Evolutionary conservation across 2,797 vertebrate species (phyloP), one percentile per base, ranked within the genome.

Genomic region (Melanogrammus aeglefinus): DNA sequence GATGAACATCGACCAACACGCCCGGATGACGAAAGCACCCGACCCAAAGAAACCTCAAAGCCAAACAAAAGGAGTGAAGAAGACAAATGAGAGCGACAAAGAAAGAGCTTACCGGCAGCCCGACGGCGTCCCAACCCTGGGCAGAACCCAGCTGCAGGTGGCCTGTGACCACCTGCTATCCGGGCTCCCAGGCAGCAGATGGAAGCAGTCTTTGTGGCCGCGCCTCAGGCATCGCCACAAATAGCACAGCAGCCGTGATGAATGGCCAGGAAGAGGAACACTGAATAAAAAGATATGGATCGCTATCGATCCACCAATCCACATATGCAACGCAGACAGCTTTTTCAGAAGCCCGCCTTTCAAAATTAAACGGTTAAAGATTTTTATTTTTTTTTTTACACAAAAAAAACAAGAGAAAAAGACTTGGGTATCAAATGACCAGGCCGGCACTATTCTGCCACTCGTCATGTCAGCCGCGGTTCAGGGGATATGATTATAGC

Each of bases 401-500:
- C 41, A 44, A 13, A 44, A 13, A 57, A 57, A 18, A 57, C 18
- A 57, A 18, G 3, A 14, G 41, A 12, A 18, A 57, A 21, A 18
- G 47, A 57, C 27, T 31, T 9, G 27, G 9, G 81, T 79, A 86
- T 75, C 31, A 79, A 16, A 74, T 84, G 79, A 84, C 74, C 51
- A 82, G 47, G 71, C 74, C 6, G 41, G 69, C 71, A 80, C 81
- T 75, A 66, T 71, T 63, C 63, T 31, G 41, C 39, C 74, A 72
- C 79, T 82, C 80, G 66, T 84, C 84, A 80, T 72, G 47, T 31
- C n/a, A 44, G 36, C 76, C 77, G 39, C 47, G 69, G 78, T 77
- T 74, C 70, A 75, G 72, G 16, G 80, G 66, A 66, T 51, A 5
- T 82, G 83, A 85, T 88, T 88, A 84, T 75, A 81, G 76, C 71